Evolutionary conservation across 2,797 vertebrate species (phyloP), one percentile per base, ranked within the genome.

Genomic region (Helarctos malayanus): DNA sequence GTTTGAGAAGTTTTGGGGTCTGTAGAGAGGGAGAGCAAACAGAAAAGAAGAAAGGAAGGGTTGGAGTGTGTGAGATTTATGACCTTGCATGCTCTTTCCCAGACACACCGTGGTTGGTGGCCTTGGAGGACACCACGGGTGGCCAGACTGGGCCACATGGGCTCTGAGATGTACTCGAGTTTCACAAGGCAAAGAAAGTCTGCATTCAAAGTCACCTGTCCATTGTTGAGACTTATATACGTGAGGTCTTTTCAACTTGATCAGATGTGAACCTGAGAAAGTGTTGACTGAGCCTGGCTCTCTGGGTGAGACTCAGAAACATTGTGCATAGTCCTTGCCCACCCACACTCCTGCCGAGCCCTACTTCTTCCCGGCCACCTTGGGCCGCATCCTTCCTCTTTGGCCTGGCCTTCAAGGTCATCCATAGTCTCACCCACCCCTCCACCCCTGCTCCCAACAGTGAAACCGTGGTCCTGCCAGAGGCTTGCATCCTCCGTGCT

Each of bases 1-100:
- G 7, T 0, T 0, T 0, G 5, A 11, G 47, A 57, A 0, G 3
- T 19, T 3, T 35, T 0, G 38, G 63, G 61, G 13, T 16, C 13
- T 27, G 0, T 0, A 54, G 78, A 49, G 52, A 25, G 27, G 49
- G 16, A 68, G 27, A 59, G 52, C 1, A 2, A 35, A 68, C 59
- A 38, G 41, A 23, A 32, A 52, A 19, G 49, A 7, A 38, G 71
- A 12, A n/a, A 25, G 13, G 1, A 12, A 3, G 13, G 5, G 3
- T 16, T 7, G 38, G 4, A 4, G 1, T 2, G 14, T 1, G 7
- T 15, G 23, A 29, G 7, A 23, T 13, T 11, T 3, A 0, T 9
- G 75, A 21, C 47, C 47, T 18, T 7, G 3, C n/a, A 7, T 8
- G 29, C 14, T 80, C 38, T 75, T 63, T 5, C 54, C 25, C 19